phyloP scores from a whole-genome alignment of 2,113 vertebrate genomes.

The Percina caprodes region DNA sequence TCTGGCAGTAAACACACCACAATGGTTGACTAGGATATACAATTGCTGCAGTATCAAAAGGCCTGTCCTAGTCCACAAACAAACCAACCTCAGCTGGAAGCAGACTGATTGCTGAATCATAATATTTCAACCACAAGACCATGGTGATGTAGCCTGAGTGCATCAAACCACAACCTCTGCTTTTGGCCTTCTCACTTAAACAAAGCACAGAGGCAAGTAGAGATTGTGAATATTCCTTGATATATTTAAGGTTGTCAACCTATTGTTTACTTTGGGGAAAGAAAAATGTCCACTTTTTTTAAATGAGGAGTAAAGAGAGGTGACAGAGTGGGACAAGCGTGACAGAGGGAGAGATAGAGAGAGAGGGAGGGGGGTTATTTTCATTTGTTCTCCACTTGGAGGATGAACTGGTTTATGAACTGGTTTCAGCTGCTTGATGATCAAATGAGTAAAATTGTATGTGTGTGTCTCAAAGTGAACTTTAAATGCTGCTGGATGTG shows the following conservation, averaged over 20 bases:
- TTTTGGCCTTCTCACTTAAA: slow-evolving; percentile 7
- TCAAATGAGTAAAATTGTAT: not conserved
- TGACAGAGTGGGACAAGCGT: not conserved
- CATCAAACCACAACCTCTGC: slow-evolving; percentile 36
- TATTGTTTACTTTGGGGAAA: not conserved
- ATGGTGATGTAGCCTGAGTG: slow-evolving; percentile 1
- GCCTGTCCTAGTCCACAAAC: slow-evolving; percentile 28
- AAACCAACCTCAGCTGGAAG: slow-evolving; percentile 25
- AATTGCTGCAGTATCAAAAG: slow-evolving; percentile 21
- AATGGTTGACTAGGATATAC: slow-evolving; percentile 7
- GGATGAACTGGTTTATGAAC: not conserved
- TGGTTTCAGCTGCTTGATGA: not conserved
- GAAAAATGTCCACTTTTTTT: not conserved
- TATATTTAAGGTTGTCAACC: not conserved
- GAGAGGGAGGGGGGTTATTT: not conserved
- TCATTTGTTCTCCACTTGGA: not conserved
- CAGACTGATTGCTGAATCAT: slow-evolving; percentile 30
- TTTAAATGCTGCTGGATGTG: not conserved
- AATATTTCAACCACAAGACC: slow-evolving; percentile 19
- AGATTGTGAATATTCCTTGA: not conserved
- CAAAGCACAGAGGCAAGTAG: slow-evolving; percentile 9
- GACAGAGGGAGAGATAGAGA: not conserved
- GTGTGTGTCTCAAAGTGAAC: not conserved
- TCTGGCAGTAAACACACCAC: slow-evolving; percentile 5
- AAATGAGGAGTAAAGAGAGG: not conserved